These are phyloP conservation scores for Heterotilapia buettikoferi DNA, from an alignment of 2,113 vertebrate species.

Conservation along the genomic window DNA sequence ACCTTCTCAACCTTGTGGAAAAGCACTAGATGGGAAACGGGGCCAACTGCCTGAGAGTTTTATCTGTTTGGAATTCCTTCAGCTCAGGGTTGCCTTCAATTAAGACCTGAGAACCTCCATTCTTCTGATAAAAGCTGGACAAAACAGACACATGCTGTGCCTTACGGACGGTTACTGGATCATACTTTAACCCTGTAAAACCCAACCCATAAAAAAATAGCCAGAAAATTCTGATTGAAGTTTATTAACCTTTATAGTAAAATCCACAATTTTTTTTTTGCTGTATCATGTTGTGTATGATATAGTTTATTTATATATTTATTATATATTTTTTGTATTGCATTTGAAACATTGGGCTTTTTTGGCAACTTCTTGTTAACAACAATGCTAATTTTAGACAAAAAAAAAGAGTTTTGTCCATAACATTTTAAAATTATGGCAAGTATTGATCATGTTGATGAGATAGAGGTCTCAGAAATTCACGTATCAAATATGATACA, in stretches of 20 bases:
- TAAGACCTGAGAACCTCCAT: constrained; percentile 24
- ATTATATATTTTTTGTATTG: neutral
- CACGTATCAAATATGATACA: neutral
- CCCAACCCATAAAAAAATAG: neutral
- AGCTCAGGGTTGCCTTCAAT: constrained; percentile 20
- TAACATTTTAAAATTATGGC: accelerated
- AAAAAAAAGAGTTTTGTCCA: neutral
- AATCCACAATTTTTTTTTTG: accelerated
- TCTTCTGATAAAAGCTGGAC: constrained; percentile 41
- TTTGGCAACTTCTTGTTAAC: neutral
- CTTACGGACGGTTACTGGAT: neutral
- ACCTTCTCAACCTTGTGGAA: neutral
- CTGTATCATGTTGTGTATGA: accelerated
- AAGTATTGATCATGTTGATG: neutral
- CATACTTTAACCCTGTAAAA: neutral
- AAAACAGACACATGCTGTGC: constrained; percentile 14
- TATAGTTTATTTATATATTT: neutral
- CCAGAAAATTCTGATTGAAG: accelerated
- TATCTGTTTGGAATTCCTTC: constrained; percentile 61
- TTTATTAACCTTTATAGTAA: neutral
- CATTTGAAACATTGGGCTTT: neutral
- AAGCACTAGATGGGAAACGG: neutral
- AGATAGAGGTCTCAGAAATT: neutral
- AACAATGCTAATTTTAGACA: neutral
- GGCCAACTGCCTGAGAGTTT: constrained; percentile 8